Evolutionary conservation across 2,113 vertebrate genomes (phyloP).

Genomic region (Tetrao urogallus): DNA sequence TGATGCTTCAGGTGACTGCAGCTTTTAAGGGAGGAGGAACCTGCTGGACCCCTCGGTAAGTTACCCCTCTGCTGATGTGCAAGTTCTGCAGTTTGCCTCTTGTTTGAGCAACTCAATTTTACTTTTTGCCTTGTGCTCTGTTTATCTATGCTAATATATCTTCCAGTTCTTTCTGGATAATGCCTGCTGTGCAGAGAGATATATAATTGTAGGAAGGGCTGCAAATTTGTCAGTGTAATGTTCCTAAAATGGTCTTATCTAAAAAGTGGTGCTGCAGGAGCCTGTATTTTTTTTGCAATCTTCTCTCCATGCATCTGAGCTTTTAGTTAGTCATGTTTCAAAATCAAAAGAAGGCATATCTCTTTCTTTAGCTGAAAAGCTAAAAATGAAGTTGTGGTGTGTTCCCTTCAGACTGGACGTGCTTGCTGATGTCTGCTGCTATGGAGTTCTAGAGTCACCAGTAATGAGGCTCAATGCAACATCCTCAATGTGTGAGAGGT

Average conservation of each 20-base stretch:
- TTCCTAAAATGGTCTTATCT: neutral
- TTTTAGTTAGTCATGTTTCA: conserved; percentile 29
- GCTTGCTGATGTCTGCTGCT: neutral
- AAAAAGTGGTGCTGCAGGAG: conserved; percentile 43
- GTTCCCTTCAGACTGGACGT: conserved; percentile 7
- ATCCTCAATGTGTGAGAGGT: neutral
- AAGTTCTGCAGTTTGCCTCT: neutral
- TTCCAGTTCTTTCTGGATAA: conserved; percentile 13
- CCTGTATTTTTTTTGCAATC: neutral
- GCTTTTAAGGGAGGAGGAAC: neutral
- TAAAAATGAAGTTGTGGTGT: conserved; percentile 27
- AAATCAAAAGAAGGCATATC: neutral
- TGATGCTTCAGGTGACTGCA: neutral
- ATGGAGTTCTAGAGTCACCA: neutral
- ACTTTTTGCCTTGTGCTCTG: neutral
- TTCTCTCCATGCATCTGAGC: neutral
- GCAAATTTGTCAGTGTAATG: conserved; percentile 8
- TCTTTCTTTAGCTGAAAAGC: neutral
- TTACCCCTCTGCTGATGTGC: rapidly evolving
- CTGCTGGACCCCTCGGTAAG: neutral
- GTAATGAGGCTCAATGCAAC: neutral
- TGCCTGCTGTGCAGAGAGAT: conserved; percentile 34
- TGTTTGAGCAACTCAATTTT: conserved; percentile 38
- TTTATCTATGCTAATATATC: conserved; percentile 32
- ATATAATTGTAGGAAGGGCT: conserved; percentile 34